Conservation (phyloP, 1,140 invertebrate species). For the Helicoverpa armigera region DNA sequence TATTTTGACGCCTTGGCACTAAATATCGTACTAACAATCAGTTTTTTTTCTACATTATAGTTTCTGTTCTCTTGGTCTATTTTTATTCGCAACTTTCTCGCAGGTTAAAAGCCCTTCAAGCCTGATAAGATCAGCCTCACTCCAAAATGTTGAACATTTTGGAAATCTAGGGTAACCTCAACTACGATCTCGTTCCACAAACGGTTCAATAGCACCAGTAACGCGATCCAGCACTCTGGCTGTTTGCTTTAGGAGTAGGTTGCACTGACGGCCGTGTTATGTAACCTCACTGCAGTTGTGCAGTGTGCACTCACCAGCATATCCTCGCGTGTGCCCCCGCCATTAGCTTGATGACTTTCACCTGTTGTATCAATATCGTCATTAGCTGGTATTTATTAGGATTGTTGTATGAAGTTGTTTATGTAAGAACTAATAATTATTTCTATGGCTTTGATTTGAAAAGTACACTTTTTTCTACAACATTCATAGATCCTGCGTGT, state of each 20-base stretch:
- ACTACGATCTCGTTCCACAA: background rate
- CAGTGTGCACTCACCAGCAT: background rate
- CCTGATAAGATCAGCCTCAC: background rate
- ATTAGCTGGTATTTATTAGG: too few relatives aligned
- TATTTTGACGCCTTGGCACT: too few relatives aligned
- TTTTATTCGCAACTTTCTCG: too few relatives aligned
- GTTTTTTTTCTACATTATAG: too few relatives aligned
- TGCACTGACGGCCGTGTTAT: slow-evolving; percentile 30
- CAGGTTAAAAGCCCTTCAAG: too few relatives aligned
- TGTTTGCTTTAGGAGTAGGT: slow-evolving; percentile 1
- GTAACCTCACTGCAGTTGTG: slow-evolving; percentile 5
- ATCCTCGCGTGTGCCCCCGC: background rate
- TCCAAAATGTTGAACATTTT: background rate
- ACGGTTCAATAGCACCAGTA: slow-evolving; percentile 12
- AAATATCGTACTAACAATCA: too few relatives aligned
- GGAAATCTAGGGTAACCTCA: slow-evolving; percentile 1
- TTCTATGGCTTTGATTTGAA: too few relatives aligned
- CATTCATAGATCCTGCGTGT: background rate
- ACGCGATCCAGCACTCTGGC: background rate
- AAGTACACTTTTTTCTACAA: background rate
- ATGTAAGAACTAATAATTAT: too few relatives aligned
- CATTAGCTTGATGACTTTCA: background rate
- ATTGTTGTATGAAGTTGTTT: too few relatives aligned
- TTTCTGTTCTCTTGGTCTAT: too few relatives aligned
- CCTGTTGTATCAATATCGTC: background rate